Conservation (phyloP, 2,888 invertebrate genomes). For the Drosophila meridionalis region DNA sequence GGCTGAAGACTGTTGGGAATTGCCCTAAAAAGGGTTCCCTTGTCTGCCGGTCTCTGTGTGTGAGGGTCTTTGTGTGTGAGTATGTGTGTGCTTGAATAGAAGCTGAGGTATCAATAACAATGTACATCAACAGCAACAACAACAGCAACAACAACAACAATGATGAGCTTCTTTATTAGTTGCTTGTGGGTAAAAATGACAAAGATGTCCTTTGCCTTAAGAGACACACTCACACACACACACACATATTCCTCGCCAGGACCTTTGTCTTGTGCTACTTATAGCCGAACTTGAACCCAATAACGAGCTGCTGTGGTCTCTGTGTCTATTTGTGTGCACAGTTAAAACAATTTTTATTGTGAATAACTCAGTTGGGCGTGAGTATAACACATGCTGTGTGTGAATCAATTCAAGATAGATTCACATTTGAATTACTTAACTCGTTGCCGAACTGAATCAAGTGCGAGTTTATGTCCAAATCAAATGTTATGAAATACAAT, state of each 20-base stretch:
- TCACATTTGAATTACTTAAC: slow-evolving; percentile 10
- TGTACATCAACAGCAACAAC: slow-evolving; percentile 47
- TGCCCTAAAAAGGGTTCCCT: slow-evolving; percentile 65
- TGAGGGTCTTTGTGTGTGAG: slow-evolving; percentile 9
- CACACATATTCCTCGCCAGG: slow-evolving; percentile 15
- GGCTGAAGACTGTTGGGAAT: slow-evolving; percentile 55
- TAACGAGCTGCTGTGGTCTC: slow-evolving; percentile 11
- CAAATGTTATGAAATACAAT: too few species aligned
- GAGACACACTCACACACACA: slow-evolving; percentile 7
- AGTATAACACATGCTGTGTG: slow-evolving; percentile 34
- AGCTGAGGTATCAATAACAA: slow-evolving; percentile 78
- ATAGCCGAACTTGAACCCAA: slow-evolving; percentile 25
- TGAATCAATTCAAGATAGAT: slow-evolving; percentile 29
- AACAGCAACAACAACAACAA: slow-evolving; percentile 42
- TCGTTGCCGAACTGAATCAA: background rate
- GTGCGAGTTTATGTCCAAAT: too few species aligned
- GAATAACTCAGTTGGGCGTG: slow-evolving; percentile 34
- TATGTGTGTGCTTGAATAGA: slow-evolving; percentile 36
- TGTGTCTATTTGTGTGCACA: slow-evolving; percentile 36
- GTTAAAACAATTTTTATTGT: slow-evolving; percentile 62
- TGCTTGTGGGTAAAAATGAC: slow-evolving; percentile 58
- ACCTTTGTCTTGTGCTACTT: slow-evolving; percentile 32
- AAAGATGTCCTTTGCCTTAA: slow-evolving; percentile 49
- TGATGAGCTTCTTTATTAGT: slow-evolving; percentile 51
- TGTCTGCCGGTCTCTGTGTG: slow-evolving; percentile 37